These are phyloP conservation scores for Heliothis peltigera DNA, from an alignment of 2,888 invertebrate genomes.

Conservation along the genomic window DNA sequence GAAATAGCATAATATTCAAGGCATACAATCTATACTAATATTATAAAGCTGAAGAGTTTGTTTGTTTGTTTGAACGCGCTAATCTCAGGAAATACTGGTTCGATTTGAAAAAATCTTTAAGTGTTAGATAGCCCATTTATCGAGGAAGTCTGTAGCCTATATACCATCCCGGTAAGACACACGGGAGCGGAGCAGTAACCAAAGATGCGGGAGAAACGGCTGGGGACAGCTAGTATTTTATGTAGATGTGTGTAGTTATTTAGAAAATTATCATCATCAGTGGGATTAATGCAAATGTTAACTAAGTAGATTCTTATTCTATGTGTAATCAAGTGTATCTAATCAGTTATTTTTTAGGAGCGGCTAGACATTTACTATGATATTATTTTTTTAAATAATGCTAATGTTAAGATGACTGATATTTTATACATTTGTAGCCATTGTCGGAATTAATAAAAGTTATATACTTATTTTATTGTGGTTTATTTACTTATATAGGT, in stretches of 20 bases:
- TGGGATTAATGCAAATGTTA: constrained; percentile 6
- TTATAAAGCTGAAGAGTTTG: too few relatives aligned
- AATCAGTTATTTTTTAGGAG: constrained; percentile 33
- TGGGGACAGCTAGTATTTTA: too few relatives aligned
- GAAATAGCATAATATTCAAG: constrained; percentile 27
- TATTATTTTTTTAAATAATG: constrained; percentile 60
- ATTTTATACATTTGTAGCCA: constrained; percentile 85
- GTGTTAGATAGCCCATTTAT: too few relatives aligned
- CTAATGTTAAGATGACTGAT: constrained; percentile 80
- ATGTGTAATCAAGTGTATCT: constrained; percentile 5
- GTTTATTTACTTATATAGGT: too few relatives aligned
- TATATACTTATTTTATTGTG: constrained; percentile 38
- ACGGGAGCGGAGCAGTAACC: too few relatives aligned
- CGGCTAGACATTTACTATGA: constrained; percentile 52
- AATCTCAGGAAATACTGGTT: too few relatives aligned
- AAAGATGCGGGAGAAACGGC: too few relatives aligned
- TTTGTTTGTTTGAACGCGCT: too few relatives aligned
- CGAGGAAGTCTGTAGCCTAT: too few relatives aligned
- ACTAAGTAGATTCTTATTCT: constrained; percentile 3
- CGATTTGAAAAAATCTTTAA: too few relatives aligned
- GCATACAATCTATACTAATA: too few relatives aligned
- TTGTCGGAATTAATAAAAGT: constrained; percentile 61
- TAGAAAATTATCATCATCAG: constrained; percentile 9
- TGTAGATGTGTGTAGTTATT: neutral
- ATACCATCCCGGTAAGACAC: too few relatives aligned